A percentile compares a stretch with the other conserved stretches of the same genome.
phyloP scores from a whole-genome alignment of 2,797 vertebrate genomes.

The Neoniphon sammara region DNA sequence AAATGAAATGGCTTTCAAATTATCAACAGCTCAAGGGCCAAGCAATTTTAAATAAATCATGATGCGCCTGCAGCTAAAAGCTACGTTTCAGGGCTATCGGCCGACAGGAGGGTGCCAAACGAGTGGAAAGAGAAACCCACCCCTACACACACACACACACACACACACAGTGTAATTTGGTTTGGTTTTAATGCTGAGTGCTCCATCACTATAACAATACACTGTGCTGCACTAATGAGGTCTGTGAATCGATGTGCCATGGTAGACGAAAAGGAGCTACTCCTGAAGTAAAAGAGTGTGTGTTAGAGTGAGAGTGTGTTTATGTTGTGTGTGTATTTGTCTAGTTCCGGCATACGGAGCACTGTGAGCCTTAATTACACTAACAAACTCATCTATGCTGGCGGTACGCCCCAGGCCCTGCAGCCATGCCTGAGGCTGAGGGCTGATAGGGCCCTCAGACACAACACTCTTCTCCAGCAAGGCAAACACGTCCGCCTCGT shows the following conservation, averaged over 20 bases:
- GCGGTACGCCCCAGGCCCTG: constrained; percentile 78
- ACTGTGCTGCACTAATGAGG: constrained; percentile 81
- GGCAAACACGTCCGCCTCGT: constrained; percentile 79
- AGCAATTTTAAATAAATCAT: constrained; percentile 87
- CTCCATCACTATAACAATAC: constrained; percentile 81
- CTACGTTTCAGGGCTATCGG: constrained; percentile 77
- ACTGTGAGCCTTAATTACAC: constrained; percentile 83
- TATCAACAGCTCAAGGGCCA: constrained; percentile 79
- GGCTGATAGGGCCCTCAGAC: constrained; percentile 85
- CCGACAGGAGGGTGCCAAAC: constrained; percentile 76
- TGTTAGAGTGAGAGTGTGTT: constrained; percentile 37
- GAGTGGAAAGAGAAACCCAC: constrained; percentile 54
- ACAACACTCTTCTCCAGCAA: constrained; percentile 78
- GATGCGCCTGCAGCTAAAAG: constrained; percentile 79
- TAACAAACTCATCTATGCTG: constrained; percentile 84
- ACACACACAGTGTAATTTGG: constrained; percentile 60
- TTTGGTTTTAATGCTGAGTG: constrained; percentile 78
- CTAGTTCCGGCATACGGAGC: constrained; percentile 63
- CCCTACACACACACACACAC: constrained; percentile 41
- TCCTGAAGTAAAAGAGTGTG: constrained; percentile 68
- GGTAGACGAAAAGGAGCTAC: constrained; percentile 72
- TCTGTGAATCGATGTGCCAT: constrained; percentile 80
- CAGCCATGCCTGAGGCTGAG: constrained; percentile 82
- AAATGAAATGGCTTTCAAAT: constrained; percentile 81
- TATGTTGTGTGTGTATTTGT: constrained; percentile 68